These are phyloP conservation scores for Andrena haemorrhoa DNA, from an alignment of 2,888 invertebrate species.

Conservation along the genomic window DNA sequence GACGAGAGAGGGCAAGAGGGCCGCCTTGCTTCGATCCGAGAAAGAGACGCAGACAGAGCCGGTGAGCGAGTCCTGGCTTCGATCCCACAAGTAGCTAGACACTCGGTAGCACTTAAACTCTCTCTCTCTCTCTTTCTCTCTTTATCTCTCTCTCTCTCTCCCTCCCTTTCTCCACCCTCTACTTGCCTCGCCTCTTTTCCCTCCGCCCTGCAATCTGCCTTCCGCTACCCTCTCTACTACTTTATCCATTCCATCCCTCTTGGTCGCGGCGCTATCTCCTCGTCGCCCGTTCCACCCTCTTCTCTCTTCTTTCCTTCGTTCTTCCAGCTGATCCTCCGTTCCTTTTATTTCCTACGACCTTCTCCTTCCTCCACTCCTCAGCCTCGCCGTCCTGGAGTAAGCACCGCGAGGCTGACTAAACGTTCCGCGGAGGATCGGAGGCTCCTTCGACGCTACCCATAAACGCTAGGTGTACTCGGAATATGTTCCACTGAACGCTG, in stretches of 20 bases:
- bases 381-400: not conserved
- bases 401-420: not conserved
- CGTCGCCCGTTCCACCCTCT: not conserved
- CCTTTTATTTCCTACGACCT: not conserved
- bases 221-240: slow-evolving; percentile 52
- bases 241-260: slow-evolving; percentile 60
- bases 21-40: slow-evolving; percentile 82
- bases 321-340: not conserved
- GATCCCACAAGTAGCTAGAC: slow-evolving; percentile 83
- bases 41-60: slow-evolving; percentile 80
- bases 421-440: not conserved
- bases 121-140: slow-evolving; percentile 35
- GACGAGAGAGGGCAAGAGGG: slow-evolving; percentile 63
- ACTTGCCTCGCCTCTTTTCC: slow-evolving; percentile 61
- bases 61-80: slow-evolving; percentile 79
- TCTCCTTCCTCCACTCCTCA: not conserved
- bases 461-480: not conserved
- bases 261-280: slow-evolving; percentile 29
- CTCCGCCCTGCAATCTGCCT: slow-evolving; percentile 62
- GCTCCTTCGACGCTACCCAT: not conserved
- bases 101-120: slow-evolving; percentile 83
- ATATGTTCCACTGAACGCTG: not conserved
- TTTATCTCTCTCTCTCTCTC: slow-evolving; percentile 41
- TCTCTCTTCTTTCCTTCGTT: not conserved
- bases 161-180: slow-evolving; percentile 51